Conservation (phyloP, 2,888 invertebrate species). For the Philonicus albiceps region DNA sequence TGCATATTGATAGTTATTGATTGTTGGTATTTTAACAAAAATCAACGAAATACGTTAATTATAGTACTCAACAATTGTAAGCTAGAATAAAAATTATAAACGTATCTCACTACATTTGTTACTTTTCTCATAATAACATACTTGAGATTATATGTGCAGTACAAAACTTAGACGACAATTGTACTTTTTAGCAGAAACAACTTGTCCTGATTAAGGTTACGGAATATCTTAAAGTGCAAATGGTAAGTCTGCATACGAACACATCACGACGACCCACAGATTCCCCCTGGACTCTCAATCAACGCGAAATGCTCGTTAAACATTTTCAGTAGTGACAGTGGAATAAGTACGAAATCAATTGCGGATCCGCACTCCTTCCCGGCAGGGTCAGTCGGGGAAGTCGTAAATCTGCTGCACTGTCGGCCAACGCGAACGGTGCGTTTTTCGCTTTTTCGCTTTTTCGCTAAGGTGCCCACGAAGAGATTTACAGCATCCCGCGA, state of each 20-base stretch:
- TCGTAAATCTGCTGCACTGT: neutral
- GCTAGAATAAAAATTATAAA: too few species aligned
- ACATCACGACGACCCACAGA: neutral
- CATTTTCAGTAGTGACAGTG: constrained; percentile 7
- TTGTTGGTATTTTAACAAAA: too few species aligned
- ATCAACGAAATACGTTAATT: too few species aligned
- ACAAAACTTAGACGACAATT: neutral
- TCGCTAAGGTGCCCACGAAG: neutral
- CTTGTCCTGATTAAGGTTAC: neutral
- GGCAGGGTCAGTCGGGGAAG: neutral
- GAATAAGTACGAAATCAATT: neutral
- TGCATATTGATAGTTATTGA: too few species aligned
- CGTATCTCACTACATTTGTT: too few species aligned
- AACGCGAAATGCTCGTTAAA: neutral
- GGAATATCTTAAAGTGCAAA: neutral
- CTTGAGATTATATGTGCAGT: too few species aligned
- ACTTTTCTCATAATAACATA: too few species aligned
- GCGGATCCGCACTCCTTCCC: neutral
- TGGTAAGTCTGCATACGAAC: neutral
- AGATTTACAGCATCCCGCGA: neutral
- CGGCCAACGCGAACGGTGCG: neutral
- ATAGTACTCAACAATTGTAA: too few species aligned
- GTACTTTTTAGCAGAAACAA: neutral
- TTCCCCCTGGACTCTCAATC: neutral
- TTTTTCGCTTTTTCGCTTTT: neutral